phyloP scores from a whole-genome alignment of 92 coral and sea anemone genomes.

The Zoanthus sansibaricus region DNA sequence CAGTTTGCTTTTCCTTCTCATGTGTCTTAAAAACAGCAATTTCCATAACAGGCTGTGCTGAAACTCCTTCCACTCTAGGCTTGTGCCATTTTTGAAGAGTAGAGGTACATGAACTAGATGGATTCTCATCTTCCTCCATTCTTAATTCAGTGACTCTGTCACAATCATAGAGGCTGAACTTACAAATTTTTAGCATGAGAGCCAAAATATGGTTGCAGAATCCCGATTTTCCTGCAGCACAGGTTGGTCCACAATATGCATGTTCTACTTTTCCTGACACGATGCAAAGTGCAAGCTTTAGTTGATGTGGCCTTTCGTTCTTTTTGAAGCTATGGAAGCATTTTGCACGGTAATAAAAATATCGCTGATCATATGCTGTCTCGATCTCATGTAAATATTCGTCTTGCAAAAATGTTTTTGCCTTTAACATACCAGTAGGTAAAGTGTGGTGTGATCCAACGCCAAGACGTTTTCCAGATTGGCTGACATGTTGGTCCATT shows the following conservation, averaged over 20 bases:
- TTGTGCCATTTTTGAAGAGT: constrained; percentile 50
- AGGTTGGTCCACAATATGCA: constrained; percentile 43
- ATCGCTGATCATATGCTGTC: constrained; percentile 28
- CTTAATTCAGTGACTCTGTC: constrained; percentile 3
- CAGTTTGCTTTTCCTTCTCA: constrained; percentile 55
- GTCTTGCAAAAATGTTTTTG: constrained; percentile 40
- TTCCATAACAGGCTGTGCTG: constrained; percentile 57
- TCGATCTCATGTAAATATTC: constrained; percentile 40
- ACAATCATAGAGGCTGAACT: constrained; percentile 42
- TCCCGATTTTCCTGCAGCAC: constrained; percentile 45
- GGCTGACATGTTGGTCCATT: constrained; percentile 25
- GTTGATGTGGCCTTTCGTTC: constrained; percentile 36
- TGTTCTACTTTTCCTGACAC: constrained; percentile 26
- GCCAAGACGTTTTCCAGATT: constrained; percentile 34
- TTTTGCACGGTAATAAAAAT: constrained; percentile 26
- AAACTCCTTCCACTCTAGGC: constrained; percentile 23
- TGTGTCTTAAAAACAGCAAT: constrained; percentile 15
- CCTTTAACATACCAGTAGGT: constrained; percentile 41
- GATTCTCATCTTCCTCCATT: constrained; percentile 40
- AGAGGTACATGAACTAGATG: constrained; percentile 42
- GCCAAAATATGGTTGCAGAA: constrained; percentile 53
- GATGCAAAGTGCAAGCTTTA: constrained; percentile 32
- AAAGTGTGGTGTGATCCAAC: background rate
- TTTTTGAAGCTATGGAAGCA: constrained; percentile 56
- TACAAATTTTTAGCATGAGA: constrained; percentile 47